A percentile compares a stretch with the other conserved stretches of the same genome.
phyloP scores from a whole-genome alignment of 1,140 invertebrate species.

The Drosophila orena region DNA sequence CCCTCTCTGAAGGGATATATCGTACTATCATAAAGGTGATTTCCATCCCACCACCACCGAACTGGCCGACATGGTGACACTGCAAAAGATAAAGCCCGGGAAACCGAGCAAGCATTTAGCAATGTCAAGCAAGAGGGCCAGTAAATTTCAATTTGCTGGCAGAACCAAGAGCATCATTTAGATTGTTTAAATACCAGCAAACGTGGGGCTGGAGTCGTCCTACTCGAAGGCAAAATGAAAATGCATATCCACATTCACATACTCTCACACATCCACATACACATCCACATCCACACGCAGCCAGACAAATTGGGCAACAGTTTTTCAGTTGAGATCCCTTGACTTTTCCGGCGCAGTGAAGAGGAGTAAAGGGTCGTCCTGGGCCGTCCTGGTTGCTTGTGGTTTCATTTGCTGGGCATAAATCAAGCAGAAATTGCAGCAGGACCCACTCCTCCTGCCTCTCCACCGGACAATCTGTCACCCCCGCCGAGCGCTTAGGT shows the following conservation, averaged over 20 bases:
- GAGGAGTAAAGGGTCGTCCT: not conserved
- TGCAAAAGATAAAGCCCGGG: constrained; percentile 15
- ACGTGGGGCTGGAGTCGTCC: constrained; percentile 12
- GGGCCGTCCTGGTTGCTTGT: constrained; percentile 37
- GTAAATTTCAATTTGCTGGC: constrained; percentile 68
- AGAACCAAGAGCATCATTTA: constrained; percentile 45
- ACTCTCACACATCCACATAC: not conserved
- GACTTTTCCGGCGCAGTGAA: constrained; percentile 10
- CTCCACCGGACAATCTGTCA: constrained; percentile 20
- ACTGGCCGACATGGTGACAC: constrained; percentile 18
- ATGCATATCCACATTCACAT: constrained; percentile 13
- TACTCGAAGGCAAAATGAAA: constrained; percentile 17
- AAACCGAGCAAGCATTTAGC: constrained; percentile 41
- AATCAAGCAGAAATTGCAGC: constrained; percentile 64
- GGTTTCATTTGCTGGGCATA: constrained; percentile 68
- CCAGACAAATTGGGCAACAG: constrained; percentile 62
- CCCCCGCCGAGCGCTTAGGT: constrained; percentile 29
- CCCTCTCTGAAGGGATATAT: no score
- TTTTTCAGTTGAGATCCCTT: constrained; percentile 42
- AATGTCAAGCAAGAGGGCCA: constrained; percentile 25
- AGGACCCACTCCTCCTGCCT: constrained; percentile 2
- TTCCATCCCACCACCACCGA: not conserved
- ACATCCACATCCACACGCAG: constrained; percentile 23
- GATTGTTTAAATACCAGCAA: constrained; percentile 61
- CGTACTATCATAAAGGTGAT: constrained; percentile 15